Evolutionary conservation across 2,113 vertebrate species (phyloP).

Genomic region (Vireo altiloquus): DNA sequence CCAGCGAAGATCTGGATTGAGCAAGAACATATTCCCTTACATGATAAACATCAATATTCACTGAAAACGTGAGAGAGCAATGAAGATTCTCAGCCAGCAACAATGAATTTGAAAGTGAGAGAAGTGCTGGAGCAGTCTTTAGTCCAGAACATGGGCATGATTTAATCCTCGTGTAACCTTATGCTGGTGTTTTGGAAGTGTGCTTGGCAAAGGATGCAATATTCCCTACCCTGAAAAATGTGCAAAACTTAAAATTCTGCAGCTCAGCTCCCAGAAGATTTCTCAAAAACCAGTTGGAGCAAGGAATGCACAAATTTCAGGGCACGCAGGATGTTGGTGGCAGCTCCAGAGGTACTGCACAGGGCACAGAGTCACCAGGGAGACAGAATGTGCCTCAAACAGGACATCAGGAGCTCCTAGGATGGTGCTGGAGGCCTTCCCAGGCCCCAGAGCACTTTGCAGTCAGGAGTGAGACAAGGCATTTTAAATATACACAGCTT

Average conservation of each 20-base stretch:
- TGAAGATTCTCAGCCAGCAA: not conserved
- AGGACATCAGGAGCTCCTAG: not conserved
- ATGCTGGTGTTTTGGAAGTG: not conserved
- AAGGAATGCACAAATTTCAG: not conserved
- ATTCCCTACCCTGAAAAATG: not conserved
- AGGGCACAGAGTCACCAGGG: not conserved
- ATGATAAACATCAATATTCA: not conserved
- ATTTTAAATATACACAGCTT: not conserved
- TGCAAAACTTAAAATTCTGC: not conserved
- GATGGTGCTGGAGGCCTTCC: not conserved
- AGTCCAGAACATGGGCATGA: not conserved
- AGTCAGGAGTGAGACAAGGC: not conserved
- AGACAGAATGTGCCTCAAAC: not conserved
- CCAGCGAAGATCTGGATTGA: not conserved
- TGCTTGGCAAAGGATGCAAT: not conserved
- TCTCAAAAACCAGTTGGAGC: not conserved
- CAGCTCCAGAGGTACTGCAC: not conserved
- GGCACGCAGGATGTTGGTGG: not conserved
- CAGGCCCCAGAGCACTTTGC: not conserved
- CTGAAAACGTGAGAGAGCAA: not conserved
- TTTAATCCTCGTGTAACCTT: not conserved
- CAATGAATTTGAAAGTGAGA: not conserved
- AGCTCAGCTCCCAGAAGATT: not conserved
- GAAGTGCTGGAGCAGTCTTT: not conserved
- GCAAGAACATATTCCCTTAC: not conserved